Percentiles rank a stretch among this genome's conserved stretches.
Conservation (phyloP, 2,113 vertebrate species). For the Callionymus lyra region DNA sequence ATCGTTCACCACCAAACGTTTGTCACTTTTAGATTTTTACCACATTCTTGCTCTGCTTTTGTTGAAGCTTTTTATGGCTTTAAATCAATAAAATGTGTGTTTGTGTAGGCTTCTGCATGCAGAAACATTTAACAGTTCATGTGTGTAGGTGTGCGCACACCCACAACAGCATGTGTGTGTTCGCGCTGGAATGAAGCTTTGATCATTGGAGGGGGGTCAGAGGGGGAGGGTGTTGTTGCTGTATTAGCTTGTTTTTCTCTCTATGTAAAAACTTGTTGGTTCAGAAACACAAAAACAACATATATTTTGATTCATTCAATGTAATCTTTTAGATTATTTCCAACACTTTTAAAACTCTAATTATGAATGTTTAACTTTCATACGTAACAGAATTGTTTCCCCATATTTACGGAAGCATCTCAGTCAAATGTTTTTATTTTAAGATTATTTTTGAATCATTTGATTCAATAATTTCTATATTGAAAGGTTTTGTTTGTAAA, state of each 20-base stretch:
- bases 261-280: too few species aligned
- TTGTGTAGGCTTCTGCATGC: slow-evolving; percentile 43
- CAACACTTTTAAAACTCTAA: too few species aligned
- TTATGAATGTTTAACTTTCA: too few species aligned
- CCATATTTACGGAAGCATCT: too few species aligned
- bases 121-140: slow-evolving; percentile 18
- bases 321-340: too few species aligned
- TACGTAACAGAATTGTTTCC: too few species aligned
- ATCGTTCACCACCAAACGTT: slow-evolving; percentile 39
- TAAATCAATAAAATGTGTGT: slow-evolving; percentile 49
- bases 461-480: too few species aligned
- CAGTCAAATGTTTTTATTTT: too few species aligned
- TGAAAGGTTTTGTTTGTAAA: too few species aligned
- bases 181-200: too few species aligned
- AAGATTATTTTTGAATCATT: too few species aligned
- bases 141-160: slow-evolving; percentile 26
- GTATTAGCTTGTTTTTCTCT: slow-evolving; percentile 18
- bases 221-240: slow-evolving; percentile 34
- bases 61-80: slow-evolving; percentile 48
- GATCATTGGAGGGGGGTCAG: slow-evolving; percentile 38
- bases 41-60: slow-evolving; percentile 37
- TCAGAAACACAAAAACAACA: not conserved
- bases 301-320: too few species aligned
- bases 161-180: slow-evolving; percentile 6
- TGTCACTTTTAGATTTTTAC: slow-evolving; percentile 28